Evolutionary conservation across 2,797 vertebrate species (phyloP), one percentile per base, ranked within the genome.

Genomic region (Lithobates pipiens): DNA sequence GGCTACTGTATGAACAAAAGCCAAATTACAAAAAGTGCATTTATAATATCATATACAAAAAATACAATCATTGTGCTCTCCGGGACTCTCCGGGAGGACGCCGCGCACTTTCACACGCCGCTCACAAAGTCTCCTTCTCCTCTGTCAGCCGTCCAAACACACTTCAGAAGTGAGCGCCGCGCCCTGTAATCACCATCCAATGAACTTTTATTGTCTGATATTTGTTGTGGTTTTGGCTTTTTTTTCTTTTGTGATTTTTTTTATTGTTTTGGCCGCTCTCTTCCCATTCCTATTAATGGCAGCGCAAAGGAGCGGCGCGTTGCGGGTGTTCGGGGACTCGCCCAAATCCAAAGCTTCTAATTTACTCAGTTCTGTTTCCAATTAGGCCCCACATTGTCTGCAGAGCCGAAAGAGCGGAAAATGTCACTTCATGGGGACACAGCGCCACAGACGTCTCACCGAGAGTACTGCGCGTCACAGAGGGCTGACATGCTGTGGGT

Each of bases 161-260:
- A 65, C 76, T 77, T 78, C 76, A 67, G 36, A 39, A 54, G 36
- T 10, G 39, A 69, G 10, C 21, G 36, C 77, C 27, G 39, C 46
- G n/a, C 42, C 34, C 39, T 74, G 32, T 77, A 65, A 77, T 63
- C 36, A 16, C 3, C 44, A 36, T 46, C 27, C 36, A 69, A 36
- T 29, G 10, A 42, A 8, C 11, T 42, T 82, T 39, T 65, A 16
- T 73, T 42, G 32, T n/a, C 36, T 34, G 7, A 27, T 57, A 80
- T 81, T 81, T 72, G 32, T 81, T 81, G 69, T 50, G 69, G 68
- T 81, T 23, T 82, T 65, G 44, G 3, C 16, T 13, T 34, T 46
- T 54, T 36, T 34, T 21, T 18, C 2, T 61, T 61, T 61, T 61
- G 61, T 25, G 23, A 63, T 25, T 63, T 63, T 25, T 63, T 63